Conservation (phyloP, 1,140 invertebrate species). For the Eriosoma lanigerum region DNA sequence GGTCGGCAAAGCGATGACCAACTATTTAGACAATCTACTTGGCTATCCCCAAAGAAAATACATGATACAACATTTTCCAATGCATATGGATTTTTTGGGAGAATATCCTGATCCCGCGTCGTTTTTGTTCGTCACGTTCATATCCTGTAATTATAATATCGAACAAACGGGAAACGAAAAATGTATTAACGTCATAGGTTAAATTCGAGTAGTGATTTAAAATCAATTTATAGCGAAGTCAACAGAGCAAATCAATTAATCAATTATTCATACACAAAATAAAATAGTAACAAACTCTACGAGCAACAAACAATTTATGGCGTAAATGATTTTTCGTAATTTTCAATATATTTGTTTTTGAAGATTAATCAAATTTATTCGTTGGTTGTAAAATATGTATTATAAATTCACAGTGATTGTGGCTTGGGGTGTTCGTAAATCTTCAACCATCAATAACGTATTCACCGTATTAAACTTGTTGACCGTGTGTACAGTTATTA, state of each 20-base stretch:
- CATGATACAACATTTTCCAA: slow-evolving; percentile 65
- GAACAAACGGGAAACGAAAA: no score
- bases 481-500: slow-evolving; percentile 79
- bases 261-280: no score
- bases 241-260: no score
- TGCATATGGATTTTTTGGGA: slow-evolving; percentile 63
- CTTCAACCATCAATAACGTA: slow-evolving; percentile 83
- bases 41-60: slow-evolving; percentile 65
- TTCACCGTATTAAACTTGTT: slow-evolving; percentile 86
- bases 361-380: no score
- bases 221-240: no score
- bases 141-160: slow-evolving; percentile 62
- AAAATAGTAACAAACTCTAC: no score
- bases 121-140: slow-evolving; percentile 62
- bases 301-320: no score
- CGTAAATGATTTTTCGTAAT: no score
- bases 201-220: no score
- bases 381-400: background rate
- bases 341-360: no score
- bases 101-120: slow-evolving; percentile 72
- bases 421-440: slow-evolving; percentile 83
- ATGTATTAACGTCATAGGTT: no score
- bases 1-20: slow-evolving; percentile 73
- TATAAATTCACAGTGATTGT: slow-evolving; percentile 65
- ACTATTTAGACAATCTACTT: slow-evolving; percentile 71